Conservation (phyloP, 2,113 vertebrate species). For the Nipponia nippon region DNA sequence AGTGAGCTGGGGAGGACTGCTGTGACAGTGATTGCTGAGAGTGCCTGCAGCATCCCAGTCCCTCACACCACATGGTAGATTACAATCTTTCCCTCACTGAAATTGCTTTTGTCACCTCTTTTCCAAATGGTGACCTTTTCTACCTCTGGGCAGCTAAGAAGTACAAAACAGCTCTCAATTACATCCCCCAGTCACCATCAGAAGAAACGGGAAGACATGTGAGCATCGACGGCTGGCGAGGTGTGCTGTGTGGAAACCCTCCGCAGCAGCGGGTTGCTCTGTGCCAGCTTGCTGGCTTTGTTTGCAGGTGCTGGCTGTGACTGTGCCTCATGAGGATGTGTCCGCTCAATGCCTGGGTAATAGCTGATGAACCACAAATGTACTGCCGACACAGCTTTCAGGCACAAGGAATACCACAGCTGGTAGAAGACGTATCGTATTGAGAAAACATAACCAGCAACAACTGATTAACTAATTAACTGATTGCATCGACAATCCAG, state of each 20-base stretch:
- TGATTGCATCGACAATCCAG: neutral
- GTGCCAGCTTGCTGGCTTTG: neutral
- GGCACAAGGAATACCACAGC: neutral
- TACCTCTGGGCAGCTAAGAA: conserved; percentile 35
- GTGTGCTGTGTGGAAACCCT: neutral
- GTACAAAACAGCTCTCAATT: conserved; percentile 34
- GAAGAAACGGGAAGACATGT: neutral
- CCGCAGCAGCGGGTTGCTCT: rapidly evolving
- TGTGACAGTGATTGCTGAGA: conserved; percentile 48
- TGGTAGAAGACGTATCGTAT: neutral
- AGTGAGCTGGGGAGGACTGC: conserved; percentile 32
- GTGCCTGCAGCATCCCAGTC: conserved; percentile 38
- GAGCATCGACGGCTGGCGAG: neutral
- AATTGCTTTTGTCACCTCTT: conserved; percentile 67
- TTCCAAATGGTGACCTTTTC: conserved; percentile 47
- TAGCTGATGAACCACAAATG: neutral
- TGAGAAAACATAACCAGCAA: neutral
- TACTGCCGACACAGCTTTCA: neutral
- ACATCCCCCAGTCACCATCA: neutral
- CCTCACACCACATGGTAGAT: conserved; percentile 32
- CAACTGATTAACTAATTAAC: neutral
- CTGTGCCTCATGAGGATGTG: neutral
- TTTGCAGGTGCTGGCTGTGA: neutral
- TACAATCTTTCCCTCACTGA: conserved; percentile 52
- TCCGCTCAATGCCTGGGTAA: neutral